Evolutionary conservation across 2,888 invertebrate species (phyloP).

Genomic region (Caprella mutica): DNA sequence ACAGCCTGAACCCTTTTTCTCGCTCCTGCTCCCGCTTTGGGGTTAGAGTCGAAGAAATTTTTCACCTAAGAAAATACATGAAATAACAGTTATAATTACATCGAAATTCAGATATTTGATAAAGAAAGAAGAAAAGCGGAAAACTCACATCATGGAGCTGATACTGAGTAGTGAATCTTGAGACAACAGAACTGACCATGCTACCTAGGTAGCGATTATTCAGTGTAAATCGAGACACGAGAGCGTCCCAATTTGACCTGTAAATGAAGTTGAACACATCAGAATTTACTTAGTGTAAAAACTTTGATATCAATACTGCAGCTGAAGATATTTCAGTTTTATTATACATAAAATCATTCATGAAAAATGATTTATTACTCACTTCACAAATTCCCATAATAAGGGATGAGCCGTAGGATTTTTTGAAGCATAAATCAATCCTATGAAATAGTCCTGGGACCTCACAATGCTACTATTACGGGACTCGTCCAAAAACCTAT

Average conservation of each 20-base stretch:
- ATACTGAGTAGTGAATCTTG: constrained; percentile 54
- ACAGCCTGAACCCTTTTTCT: background rate
- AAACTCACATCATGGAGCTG: constrained; percentile 50
- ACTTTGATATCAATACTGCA: too few species aligned
- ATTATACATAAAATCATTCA: too few species aligned
- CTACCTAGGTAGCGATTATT: constrained; percentile 71
- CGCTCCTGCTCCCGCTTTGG: background rate
- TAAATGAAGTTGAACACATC: too few species aligned
- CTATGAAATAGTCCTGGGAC: constrained; percentile 69
- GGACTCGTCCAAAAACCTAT: constrained; percentile 60
- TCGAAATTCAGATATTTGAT: too few species aligned
- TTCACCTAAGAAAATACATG: too few species aligned
- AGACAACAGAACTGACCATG: constrained; percentile 58
- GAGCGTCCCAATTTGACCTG: constrained; percentile 59
- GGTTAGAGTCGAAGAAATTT: background rate
- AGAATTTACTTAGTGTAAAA: too few species aligned
- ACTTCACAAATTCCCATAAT: constrained; percentile 72
- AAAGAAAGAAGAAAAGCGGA: too few species aligned
- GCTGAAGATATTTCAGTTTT: too few species aligned
- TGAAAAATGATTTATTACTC: too few species aligned
- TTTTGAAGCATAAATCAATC: constrained; percentile 53
- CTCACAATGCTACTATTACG: constrained; percentile 64
- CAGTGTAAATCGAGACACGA: constrained; percentile 65
- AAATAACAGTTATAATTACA: too few species aligned
- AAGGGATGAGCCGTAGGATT: constrained; percentile 64